Evolutionary conservation across 1,140 invertebrate genomes (phyloP).

Genomic region (Bombus picipes): DNA sequence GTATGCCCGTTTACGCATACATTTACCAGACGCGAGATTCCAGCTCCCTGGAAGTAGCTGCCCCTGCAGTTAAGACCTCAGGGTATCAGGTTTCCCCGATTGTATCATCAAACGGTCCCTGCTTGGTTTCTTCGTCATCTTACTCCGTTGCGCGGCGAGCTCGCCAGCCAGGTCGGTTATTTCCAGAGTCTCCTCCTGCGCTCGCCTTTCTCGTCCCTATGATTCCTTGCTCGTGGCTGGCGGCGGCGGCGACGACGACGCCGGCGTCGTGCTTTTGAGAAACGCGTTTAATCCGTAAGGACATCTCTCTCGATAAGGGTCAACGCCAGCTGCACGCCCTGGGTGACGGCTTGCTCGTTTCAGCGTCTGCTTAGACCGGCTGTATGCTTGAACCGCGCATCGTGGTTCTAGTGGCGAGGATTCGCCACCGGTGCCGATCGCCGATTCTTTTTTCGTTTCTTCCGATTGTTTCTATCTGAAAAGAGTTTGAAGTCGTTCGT

Average conservation of each 20-base stretch:
- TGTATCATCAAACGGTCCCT: conserved; percentile 65
- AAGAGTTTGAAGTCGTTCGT: not conserved
- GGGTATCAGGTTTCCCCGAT: conserved; percentile 69
- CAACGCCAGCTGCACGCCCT: conserved; percentile 38
- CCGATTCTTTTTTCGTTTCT: not conserved
- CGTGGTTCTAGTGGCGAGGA: not conserved
- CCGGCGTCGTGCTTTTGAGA: conserved; percentile 47
- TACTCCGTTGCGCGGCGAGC: conserved; percentile 5
- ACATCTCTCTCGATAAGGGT: conserved; percentile 52
- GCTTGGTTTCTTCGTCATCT: conserved; percentile 63
- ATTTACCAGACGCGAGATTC: conserved; percentile 55
- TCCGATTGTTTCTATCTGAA: not conserved
- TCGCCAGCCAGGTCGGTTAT: conserved; percentile 26
- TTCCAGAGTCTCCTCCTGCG: conserved; percentile 36
- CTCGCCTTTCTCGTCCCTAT: not conserved
- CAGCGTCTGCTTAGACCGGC: not conserved
- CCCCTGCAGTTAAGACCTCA: conserved; percentile 69
- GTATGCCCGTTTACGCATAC: conserved; percentile 51
- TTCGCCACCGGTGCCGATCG: not conserved
- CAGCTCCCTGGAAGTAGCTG: conserved; percentile 68
- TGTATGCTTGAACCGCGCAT: not conserved
- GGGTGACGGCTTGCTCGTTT: conserved; percentile 28
- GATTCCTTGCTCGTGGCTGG: conserved; percentile 20
- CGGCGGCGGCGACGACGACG: conserved; percentile 22
- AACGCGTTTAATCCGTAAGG: conserved; percentile 60